Percentiles rank a stretch among this genome's conserved stretches.
Conservation (phyloP, 2,888 invertebrate species). For the Mylabris sibirica region DNA sequence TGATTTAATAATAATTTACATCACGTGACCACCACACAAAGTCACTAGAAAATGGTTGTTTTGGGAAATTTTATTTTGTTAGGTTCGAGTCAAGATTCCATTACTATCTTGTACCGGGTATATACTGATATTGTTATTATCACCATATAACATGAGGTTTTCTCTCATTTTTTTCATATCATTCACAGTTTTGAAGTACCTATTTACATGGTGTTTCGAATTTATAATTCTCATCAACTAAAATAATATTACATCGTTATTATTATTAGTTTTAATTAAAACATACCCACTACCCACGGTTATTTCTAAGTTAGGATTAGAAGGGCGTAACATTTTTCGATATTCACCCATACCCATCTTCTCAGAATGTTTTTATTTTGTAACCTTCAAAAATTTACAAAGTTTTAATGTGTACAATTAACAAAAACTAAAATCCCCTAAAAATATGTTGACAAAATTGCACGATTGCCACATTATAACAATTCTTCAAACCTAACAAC, state of each 20-base stretch:
- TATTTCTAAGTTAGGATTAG: background rate
- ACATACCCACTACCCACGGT: background rate
- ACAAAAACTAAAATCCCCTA: background rate
- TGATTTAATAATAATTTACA: too few relatives aligned
- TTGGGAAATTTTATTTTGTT: too few relatives aligned
- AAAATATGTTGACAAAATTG: background rate
- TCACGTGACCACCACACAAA: too few relatives aligned
- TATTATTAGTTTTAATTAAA: background rate
- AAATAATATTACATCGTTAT: slow-evolving; percentile 19
- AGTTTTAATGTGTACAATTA: background rate
- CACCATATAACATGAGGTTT: too few relatives aligned
- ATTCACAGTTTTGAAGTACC: slow-evolving; percentile 69
- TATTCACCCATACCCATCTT: background rate
- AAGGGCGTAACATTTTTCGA: background rate
- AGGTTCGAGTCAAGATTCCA: too few relatives aligned
- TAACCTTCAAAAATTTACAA: background rate
- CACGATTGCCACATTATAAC: too few relatives aligned
- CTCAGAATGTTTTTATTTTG: background rate
- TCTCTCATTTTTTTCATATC: slow-evolving; percentile 81
- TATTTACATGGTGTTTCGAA: slow-evolving; percentile 72
- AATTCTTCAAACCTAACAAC: too few relatives aligned
- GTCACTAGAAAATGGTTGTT: too few relatives aligned
- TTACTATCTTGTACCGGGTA: too few relatives aligned
- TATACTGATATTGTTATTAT: too few relatives aligned
- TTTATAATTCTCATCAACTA: slow-evolving; percentile 67